These are phyloP conservation scores for Notolabrus celidotus DNA, from an alignment of 2,797 vertebrate species.

Conservation along the genomic window DNA sequence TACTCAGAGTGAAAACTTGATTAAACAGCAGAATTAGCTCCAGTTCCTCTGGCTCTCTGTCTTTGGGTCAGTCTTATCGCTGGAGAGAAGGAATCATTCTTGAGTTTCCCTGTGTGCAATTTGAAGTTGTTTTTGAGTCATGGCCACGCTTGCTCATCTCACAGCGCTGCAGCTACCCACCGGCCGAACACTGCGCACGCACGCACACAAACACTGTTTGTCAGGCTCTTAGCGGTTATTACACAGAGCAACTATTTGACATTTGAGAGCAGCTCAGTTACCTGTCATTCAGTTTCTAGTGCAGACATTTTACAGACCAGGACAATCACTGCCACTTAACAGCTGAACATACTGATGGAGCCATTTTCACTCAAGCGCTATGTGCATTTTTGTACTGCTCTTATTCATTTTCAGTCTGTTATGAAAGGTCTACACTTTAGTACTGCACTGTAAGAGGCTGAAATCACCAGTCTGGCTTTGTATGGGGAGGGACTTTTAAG, in stretches of 20 bases:
- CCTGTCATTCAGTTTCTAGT: slow-evolving; percentile 38
- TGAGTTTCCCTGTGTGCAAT: too few species aligned
- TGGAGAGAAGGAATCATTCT: too few species aligned
- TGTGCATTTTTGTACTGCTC: slow-evolving; percentile 12
- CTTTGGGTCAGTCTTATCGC: too few species aligned
- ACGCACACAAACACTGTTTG: slow-evolving; percentile 17
- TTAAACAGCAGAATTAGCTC: too few species aligned
- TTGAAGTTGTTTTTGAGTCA: too few species aligned
- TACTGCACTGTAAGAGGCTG: slow-evolving; percentile 21
- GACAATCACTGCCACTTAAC: slow-evolving; percentile 52
- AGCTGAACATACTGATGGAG: slow-evolving; percentile 49
- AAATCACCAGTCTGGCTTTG: slow-evolving; percentile 22
- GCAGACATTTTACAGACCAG: slow-evolving; percentile 36
- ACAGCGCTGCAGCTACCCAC: slow-evolving; percentile 6
- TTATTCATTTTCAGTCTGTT: slow-evolving; percentile 30
- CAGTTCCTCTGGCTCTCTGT: too few species aligned
- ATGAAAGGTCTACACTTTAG: slow-evolving; percentile 17
- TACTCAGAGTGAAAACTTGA: too few species aligned
- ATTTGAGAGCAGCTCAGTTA: slow-evolving; percentile 51
- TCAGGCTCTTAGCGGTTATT: slow-evolving; percentile 56
- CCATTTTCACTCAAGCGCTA: slow-evolving; percentile 51
- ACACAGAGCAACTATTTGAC: slow-evolving; percentile 64
- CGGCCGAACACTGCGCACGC: not conserved
- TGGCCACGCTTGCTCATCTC: not conserved
- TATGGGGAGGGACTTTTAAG: slow-evolving; percentile 10